A percentile compares a stretch with the other conserved stretches of the same genome.
These are phyloP conservation scores for Tenthredo mesomela DNA, from an alignment of 2,888 invertebrate genomes.

Conservation along the genomic window DNA sequence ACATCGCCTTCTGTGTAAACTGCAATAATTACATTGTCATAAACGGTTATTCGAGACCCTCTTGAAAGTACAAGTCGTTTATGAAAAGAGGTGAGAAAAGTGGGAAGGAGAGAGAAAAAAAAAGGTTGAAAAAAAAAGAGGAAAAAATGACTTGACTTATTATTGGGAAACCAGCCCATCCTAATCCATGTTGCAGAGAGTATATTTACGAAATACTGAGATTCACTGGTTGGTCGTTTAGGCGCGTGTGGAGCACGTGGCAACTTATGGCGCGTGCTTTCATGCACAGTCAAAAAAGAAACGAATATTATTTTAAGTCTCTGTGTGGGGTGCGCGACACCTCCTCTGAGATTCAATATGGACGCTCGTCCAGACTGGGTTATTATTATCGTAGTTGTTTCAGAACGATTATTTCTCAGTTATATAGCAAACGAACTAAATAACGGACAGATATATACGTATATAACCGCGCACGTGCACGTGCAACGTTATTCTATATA, in stretches of 20 bases:
- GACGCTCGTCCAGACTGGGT: conserved; percentile 58
- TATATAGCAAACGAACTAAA: conserved; percentile 10
- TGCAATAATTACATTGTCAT: conserved; percentile 60
- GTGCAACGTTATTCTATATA: background rate
- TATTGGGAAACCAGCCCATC: conserved; percentile 22
- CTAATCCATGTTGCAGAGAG: conserved; percentile 14
- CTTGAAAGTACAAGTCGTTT: background rate
- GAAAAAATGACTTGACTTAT: background rate
- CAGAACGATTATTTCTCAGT: conserved; percentile 44
- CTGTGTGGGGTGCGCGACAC: conserved; percentile 75
- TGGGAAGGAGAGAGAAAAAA: background rate
- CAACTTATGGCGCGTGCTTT: conserved; percentile 61
- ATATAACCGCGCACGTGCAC: conserved; percentile 25
- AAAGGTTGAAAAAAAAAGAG: background rate
- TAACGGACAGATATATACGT: background rate
- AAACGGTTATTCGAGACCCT: background rate
- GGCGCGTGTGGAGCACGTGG: conserved; percentile 56
- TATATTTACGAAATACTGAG: conserved; percentile 46
- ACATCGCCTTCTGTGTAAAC: conserved; percentile 68
- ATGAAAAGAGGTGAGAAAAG: background rate
- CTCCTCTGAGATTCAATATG: conserved; percentile 76
- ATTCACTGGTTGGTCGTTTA: conserved; percentile 52
- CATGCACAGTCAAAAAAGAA: conserved; percentile 67
- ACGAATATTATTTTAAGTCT: conserved; percentile 77
- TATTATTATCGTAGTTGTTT: conserved; percentile 56